Evolutionary conservation across 1,140 invertebrate species (phyloP).

Genomic region (Drosophila albomicans): DNA sequence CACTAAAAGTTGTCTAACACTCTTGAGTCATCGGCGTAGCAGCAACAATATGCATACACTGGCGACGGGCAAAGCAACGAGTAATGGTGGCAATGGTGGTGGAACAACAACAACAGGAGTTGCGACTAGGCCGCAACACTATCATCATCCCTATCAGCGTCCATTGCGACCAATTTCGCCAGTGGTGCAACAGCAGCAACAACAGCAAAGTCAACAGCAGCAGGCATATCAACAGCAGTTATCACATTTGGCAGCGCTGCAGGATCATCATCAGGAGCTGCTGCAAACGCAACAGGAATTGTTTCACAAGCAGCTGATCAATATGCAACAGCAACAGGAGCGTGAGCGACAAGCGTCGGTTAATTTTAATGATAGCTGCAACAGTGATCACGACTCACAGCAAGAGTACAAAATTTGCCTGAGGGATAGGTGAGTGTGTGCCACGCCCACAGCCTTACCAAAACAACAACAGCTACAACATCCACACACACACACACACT

Average conservation of each 20-base stretch:
- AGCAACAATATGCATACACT: conserved; percentile 40
- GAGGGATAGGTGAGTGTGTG: conserved; percentile 83
- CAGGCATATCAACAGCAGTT: conserved; percentile 70
- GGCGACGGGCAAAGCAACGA: conserved; percentile 32
- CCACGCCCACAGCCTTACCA: conserved; percentile 25
- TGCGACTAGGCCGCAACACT: neutral
- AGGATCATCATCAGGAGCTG: conserved; percentile 73
- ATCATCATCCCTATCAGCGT: conserved; percentile 75
- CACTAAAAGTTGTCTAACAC: conserved; percentile 54
- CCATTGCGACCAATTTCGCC: conserved; percentile 60
- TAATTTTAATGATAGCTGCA: conserved; percentile 63
- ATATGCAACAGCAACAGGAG: conserved; percentile 67
- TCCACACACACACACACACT: conserved; percentile 4
- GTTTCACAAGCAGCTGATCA: conserved; percentile 70
- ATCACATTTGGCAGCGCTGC: conserved; percentile 63
- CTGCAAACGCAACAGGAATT: conserved; percentile 70
- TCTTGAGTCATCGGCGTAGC: conserved; percentile 56
- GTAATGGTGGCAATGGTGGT: conserved; percentile 26
- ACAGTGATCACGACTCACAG: conserved; percentile 74
- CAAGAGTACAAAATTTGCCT: conserved; percentile 80
- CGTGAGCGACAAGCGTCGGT: conserved; percentile 44
- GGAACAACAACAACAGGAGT: conserved; percentile 7
- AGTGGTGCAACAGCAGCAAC: conserved; percentile 32
- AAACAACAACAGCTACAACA: neutral
- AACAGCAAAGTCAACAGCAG: conserved; percentile 31